A percentile compares a stretch with the other conserved stretches of the same genome.
phyloP scores from a whole-genome alignment of 2,113 vertebrate species.

The Rhinolophus sinicus region DNA sequence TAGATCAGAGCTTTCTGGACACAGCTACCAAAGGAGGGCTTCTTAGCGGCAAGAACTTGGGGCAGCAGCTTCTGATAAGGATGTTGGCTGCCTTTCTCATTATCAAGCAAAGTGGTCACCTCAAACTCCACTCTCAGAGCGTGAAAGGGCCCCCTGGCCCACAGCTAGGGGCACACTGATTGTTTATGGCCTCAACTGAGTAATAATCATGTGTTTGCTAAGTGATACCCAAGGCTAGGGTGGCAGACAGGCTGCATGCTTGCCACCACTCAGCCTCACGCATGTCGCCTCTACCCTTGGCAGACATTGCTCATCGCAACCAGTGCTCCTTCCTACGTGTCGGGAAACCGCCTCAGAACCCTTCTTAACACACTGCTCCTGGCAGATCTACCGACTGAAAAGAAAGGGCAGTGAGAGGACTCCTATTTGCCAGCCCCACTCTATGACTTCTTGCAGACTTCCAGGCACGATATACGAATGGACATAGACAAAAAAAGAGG shows the following conservation, averaged over 20 bases:
- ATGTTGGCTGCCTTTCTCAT: background rate
- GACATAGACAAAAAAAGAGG: background rate
- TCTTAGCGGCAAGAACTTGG: no score
- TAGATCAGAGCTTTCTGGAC: background rate
- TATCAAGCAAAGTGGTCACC: background rate
- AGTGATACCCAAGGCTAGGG: background rate
- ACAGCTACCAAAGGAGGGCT: background rate
- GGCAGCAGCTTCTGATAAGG: background rate
- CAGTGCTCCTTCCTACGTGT: background rate
- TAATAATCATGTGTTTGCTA: no score
- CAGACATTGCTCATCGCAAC: background rate
- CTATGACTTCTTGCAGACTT: background rate
- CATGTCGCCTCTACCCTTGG: rapidly evolving
- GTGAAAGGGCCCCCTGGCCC: background rate
- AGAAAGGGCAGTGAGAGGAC: background rate
- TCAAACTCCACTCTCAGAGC: background rate
- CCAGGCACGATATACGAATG: rapidly evolving
- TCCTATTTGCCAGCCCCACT: rapidly evolving
- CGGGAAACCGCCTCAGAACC: background rate
- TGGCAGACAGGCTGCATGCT: no score
- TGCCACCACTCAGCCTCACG: rapidly evolving
- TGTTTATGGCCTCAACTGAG: background rate
- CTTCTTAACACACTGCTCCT: background rate
- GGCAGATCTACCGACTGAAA: background rate
- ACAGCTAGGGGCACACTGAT: no score